phyloP scores from a whole-genome alignment of 2,888 invertebrate genomes.

The Odontomyia ornata region DNA sequence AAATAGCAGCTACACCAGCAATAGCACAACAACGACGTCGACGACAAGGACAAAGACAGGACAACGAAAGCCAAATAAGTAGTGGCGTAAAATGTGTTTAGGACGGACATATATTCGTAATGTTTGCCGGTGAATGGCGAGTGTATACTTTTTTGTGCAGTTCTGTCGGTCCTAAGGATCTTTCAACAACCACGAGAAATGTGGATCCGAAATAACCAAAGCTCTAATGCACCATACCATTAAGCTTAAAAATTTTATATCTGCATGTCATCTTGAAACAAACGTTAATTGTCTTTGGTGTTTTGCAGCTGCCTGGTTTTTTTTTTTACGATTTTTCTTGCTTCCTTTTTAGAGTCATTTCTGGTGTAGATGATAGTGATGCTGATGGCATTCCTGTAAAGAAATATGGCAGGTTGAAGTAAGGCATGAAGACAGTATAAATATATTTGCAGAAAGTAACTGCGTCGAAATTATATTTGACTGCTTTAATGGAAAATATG shows the following conservation, averaged over 20 bases:
- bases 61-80: constrained; percentile 6
- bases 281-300: constrained; percentile 46
- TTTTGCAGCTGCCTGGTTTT: neutral
- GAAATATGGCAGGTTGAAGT: neutral
- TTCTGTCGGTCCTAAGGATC: constrained; percentile 11
- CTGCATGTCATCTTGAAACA: constrained; percentile 44
- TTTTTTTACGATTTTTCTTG: neutral
- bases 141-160: neutral
- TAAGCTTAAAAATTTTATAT: constrained; percentile 47
- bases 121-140: no score
- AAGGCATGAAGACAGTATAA: no score
- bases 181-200: neutral
- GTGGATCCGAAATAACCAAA: constrained; percentile 35
- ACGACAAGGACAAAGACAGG: constrained; percentile 31
- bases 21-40: constrained; percentile 15
- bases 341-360: neutral
- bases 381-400: neutral
- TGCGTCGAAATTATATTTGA: no score
- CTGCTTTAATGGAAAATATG: no score
- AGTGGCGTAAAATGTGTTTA: constrained; percentile 11
- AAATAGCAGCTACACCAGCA: neutral
- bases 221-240: constrained; percentile 48
- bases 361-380: neutral
- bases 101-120: neutral
- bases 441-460: no score